phyloP scores from a whole-genome alignment of 2,888 invertebrate genomes.

The Tiliacea aurago region DNA sequence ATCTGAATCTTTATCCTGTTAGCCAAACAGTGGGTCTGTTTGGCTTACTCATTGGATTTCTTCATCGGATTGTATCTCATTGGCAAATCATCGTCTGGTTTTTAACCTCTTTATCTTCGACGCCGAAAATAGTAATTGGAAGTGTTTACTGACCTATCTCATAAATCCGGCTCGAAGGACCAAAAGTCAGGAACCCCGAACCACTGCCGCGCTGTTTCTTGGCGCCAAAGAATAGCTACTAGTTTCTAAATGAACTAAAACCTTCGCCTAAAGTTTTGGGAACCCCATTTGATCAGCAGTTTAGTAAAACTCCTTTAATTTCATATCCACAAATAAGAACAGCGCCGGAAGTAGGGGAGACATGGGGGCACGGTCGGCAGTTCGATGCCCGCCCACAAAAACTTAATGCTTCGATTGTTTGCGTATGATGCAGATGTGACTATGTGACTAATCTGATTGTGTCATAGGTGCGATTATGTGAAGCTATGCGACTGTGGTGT shows the following conservation, averaged over 20 bases:
- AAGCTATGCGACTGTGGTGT: conserved; percentile 18
- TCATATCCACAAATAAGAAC: conserved; percentile 39
- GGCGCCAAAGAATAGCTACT: not conserved
- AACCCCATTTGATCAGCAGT: not conserved
- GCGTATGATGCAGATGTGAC: conserved; percentile 61
- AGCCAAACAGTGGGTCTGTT: not conserved
- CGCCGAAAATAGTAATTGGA: too few species aligned
- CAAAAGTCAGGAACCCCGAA: too few species aligned
- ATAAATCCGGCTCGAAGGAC: too few species aligned
- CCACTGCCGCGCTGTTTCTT: too few species aligned
- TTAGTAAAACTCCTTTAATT: conserved; percentile 26
- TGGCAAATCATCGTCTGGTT: not conserved
- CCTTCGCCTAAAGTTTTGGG: not conserved
- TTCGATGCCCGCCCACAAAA: conserved; percentile 78
- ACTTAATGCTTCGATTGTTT: conserved; percentile 74
- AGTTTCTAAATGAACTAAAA: not conserved
- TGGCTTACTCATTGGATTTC: not conserved
- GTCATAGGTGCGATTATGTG: conserved; percentile 51
- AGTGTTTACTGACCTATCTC: too few species aligned
- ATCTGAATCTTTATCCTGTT: not conserved
- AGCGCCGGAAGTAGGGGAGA: conserved; percentile 67
- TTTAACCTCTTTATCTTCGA: too few species aligned
- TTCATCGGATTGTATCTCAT: not conserved
- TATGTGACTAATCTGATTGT: conserved; percentile 65
- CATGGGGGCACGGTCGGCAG: conserved; percentile 69